These are phyloP conservation scores for Andrena dorsata DNA, from an alignment of 2,888 invertebrate species.

Conservation along the genomic window DNA sequence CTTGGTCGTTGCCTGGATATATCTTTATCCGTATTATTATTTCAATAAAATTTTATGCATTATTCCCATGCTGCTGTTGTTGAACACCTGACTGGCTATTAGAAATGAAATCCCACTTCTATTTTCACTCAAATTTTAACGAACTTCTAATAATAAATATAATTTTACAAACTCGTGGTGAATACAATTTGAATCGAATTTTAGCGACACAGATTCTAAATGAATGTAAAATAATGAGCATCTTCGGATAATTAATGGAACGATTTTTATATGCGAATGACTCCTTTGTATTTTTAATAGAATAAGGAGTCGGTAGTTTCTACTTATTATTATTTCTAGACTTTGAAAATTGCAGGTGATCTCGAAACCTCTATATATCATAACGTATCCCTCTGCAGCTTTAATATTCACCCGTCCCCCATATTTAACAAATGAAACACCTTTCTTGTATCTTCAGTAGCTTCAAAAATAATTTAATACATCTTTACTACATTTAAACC, in stretches of 20 bases:
- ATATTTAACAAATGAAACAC: neutral
- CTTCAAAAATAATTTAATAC: neutral
- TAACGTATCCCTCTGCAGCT: neutral
- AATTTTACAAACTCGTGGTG: neutral
- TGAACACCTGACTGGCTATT: neutral
- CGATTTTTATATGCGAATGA: neutral
- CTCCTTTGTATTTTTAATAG: neutral
- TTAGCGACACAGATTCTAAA: neutral
- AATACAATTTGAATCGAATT: neutral
- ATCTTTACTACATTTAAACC: conserved; percentile 14
- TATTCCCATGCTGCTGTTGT: neutral
- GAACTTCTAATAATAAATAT: too few relatives aligned
- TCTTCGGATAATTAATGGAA: neutral
- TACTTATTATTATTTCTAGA: neutral
- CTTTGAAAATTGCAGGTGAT: neutral
- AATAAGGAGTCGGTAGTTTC: neutral
- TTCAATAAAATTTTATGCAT: neutral
- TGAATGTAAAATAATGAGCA: neutral
- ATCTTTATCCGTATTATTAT: neutral
- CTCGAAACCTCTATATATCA: neutral
- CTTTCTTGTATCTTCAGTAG: neutral
- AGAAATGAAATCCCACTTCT: too few relatives aligned
- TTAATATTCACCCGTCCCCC: neutral
- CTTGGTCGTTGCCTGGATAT: neutral
- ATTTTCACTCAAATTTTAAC: too few relatives aligned